Conservation (phyloP, 2,888 invertebrate genomes). For the Diploptera punctata region DNA sequence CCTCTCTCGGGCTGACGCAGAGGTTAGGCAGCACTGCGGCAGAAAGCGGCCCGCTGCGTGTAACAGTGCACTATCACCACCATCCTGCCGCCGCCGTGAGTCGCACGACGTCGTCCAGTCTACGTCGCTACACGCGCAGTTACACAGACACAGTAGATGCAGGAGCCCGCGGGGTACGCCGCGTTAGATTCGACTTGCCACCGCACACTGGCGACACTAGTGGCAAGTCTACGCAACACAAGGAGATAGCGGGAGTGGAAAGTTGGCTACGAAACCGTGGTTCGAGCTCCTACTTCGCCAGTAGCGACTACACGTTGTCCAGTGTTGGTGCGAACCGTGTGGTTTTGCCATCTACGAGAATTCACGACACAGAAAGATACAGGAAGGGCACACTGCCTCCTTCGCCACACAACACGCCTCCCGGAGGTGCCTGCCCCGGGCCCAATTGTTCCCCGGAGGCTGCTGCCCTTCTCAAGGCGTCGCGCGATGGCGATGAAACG, state of each 20-base stretch:
- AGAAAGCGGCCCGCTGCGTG: slow-evolving; percentile 2
- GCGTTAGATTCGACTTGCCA: slow-evolving; percentile 40
- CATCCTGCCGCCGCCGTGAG: background rate
- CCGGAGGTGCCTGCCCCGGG: slow-evolving; percentile 28
- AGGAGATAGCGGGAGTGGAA: slow-evolving; percentile 40
- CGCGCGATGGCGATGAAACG: slow-evolving; percentile 61
- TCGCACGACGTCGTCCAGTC: background rate
- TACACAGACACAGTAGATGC: slow-evolving; percentile 34
- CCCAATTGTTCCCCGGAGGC: slow-evolving; percentile 24
- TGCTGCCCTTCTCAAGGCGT: slow-evolving; percentile 58
- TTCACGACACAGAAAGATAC: slow-evolving; percentile 40
- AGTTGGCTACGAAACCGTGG: slow-evolving; percentile 41
- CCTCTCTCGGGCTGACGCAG: background rate
- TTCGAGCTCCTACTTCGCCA: background rate
- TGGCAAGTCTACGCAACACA: slow-evolving; percentile 29
- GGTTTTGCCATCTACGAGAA: slow-evolving; percentile 23
- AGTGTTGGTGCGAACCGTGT: background rate
- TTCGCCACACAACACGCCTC: slow-evolving; percentile 29
- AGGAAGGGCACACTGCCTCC: slow-evolving; percentile 42
- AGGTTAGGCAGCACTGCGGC: background rate
- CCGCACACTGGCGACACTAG: slow-evolving; percentile 29
- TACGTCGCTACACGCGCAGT: slow-evolving; percentile 31
- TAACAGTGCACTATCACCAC: slow-evolving; percentile 22
- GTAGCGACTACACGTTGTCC: background rate
- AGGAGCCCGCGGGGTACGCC: slow-evolving; percentile 27